Evolutionary conservation across 1,140 invertebrate genomes (phyloP).

Genomic region (Zaprionus ornatus): DNA sequence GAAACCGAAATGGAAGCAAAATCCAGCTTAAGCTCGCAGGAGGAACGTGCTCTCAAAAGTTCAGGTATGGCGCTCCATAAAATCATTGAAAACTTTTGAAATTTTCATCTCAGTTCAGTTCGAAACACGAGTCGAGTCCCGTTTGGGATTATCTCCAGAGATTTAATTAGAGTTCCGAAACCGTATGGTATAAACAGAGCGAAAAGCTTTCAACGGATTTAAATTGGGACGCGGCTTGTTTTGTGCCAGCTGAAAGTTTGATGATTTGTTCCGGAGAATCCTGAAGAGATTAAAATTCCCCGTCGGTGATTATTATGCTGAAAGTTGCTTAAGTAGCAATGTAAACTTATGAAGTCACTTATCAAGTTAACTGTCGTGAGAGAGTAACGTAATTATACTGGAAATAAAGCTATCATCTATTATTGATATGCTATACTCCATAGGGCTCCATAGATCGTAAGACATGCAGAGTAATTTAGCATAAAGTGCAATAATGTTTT

Average conservation of each 20-base stretch:
- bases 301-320: background rate
- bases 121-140: background rate
- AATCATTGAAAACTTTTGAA: conserved; percentile 35
- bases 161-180: conserved; percentile 8
- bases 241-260: background rate
- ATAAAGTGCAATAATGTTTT: background rate
- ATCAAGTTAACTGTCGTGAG: background rate
- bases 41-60: conserved; percentile 73
- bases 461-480: background rate
- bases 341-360: background rate
- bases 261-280: background rate
- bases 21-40: conserved; percentile 71
- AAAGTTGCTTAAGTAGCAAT: background rate
- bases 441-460: background rate
- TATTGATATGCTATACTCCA: background rate
- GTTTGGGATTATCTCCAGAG: conserved; percentile 5
- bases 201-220: conserved; percentile 11
- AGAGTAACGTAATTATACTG: background rate
- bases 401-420: background rate
- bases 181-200: conserved; percentile 1
- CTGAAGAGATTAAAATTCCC: background rate
- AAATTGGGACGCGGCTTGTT: background rate
- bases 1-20: conserved; percentile 63
- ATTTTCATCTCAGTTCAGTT: conserved; percentile 8
- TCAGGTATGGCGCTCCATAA: conserved; percentile 63